Percentiles rank a stretch among this genome's conserved stretches.
phyloP scores from a whole-genome alignment of 2,888 invertebrate species.

The Drosophila paranaensis region DNA sequence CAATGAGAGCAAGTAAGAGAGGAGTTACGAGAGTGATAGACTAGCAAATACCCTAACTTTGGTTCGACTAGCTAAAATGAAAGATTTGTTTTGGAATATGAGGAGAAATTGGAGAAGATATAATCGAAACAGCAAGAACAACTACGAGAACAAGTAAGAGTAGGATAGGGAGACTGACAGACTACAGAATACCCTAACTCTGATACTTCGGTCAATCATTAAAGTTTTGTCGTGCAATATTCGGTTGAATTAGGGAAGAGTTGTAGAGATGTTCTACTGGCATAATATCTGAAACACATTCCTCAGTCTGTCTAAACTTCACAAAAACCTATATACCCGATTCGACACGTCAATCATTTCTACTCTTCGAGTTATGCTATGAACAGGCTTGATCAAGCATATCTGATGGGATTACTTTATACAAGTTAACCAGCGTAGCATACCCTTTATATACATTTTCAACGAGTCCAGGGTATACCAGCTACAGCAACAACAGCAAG shows the following conservation, averaged over 20 bases:
- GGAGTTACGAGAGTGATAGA: background rate
- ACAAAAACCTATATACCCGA: background rate
- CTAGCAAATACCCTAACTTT: background rate
- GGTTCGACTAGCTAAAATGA: background rate
- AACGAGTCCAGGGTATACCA: slow-evolving; percentile 18
- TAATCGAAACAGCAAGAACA: no score
- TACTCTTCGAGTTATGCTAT: background rate
- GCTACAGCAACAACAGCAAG: slow-evolving; percentile 31
- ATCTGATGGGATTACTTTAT: background rate
- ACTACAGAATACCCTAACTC: background rate
- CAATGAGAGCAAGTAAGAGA: no score
- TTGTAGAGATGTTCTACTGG: background rate
- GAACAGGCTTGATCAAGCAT: background rate
- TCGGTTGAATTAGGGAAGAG: background rate
- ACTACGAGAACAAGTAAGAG: background rate
- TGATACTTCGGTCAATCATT: background rate
- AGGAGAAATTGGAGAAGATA: no score
- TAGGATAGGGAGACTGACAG: background rate
- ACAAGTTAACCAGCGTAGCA: background rate
- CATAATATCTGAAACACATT: background rate
- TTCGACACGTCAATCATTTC: background rate
- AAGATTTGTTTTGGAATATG: no score
- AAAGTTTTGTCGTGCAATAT: background rate
- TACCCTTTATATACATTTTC: background rate
- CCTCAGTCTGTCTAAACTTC: background rate